These are phyloP conservation scores for Drosophila busckii DNA, from an alignment of 1,140 invertebrate species.

Conservation along the genomic window DNA sequence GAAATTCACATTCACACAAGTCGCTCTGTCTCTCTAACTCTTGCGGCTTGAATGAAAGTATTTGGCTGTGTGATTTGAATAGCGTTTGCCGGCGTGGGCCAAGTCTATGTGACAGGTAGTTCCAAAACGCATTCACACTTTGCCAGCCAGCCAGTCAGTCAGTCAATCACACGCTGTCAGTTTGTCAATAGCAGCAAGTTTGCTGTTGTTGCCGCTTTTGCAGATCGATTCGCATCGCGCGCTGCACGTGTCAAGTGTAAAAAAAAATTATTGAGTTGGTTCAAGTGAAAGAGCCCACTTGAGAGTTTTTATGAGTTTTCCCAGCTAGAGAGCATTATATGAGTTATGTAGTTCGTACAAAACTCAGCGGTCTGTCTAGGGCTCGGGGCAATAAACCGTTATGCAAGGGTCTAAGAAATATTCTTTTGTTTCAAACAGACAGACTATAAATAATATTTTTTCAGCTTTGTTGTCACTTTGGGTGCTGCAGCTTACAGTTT, in stretches of 20 bases:
- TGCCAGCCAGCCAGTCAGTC: conserved; percentile 13
- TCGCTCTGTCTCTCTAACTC: too few species aligned
- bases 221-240: conserved; percentile 22
- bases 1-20: conserved; percentile 38
- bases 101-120: conserved; percentile 37
- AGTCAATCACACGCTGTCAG: conserved; percentile 4
- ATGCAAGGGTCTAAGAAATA: conserved; percentile 40
- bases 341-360: conserved; percentile 12
- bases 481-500: conserved; percentile 7
- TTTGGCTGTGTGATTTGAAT: too few species aligned
- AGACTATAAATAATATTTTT: conserved; percentile 1
- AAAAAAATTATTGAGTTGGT: conserved; percentile 18
- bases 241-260: conserved; percentile 44
- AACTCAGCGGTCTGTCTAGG: conserved; percentile 35
- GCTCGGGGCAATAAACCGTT: conserved; percentile 31
- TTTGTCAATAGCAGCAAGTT: conserved; percentile 23
- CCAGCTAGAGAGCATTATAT: background rate
- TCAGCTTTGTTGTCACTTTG: conserved; percentile 26
- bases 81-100: conserved; percentile 39
- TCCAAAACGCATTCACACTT: conserved; percentile 47
- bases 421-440: conserved; percentile 9
- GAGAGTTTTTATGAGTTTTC: conserved; percentile 31
- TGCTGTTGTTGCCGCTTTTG: too few species aligned
- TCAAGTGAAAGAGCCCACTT: conserved; percentile 27
- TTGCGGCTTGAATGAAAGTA: conserved; percentile 39